Conservation (phyloP, 2,888 invertebrate species). For the Endotricha flammealis region DNA sequence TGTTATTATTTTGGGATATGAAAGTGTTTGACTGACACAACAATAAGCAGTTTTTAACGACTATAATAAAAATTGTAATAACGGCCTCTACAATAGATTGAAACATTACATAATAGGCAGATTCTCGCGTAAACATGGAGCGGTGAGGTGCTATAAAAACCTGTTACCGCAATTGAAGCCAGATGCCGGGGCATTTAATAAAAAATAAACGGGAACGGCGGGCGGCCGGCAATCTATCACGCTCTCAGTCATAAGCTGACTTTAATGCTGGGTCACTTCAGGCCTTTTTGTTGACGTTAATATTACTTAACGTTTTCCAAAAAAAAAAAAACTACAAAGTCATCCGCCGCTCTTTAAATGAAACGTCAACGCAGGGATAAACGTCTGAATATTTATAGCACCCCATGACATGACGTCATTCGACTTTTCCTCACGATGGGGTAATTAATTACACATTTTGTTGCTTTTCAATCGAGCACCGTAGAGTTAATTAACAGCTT, state of each 20-base stretch:
- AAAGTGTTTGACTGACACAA: too few relatives aligned
- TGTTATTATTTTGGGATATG: too few relatives aligned
- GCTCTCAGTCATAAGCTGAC: conserved; percentile 71
- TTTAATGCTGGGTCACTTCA: conserved; percentile 75
- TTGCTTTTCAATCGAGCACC: conserved; percentile 23
- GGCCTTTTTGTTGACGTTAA: conserved; percentile 72
- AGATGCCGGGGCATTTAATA: conserved; percentile 65
- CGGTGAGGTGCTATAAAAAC: conserved; percentile 45
- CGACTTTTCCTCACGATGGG: conserved; percentile 33
- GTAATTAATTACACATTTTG: conserved; percentile 36
- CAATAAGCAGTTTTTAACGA: too few relatives aligned
- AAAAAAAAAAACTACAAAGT: conserved; percentile 55
- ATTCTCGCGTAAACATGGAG: conserved; percentile 37
- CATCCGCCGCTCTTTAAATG: conserved; percentile 56
- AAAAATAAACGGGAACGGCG: conserved; percentile 60
- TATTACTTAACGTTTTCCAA: conserved; percentile 59
- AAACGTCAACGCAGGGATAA: conserved; percentile 57
- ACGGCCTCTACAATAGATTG: conserved; percentile 14
- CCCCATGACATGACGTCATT: conserved; percentile 32
- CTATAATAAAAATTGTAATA: too few relatives aligned
- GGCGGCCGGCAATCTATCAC: conserved; percentile 69
- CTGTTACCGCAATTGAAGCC: conserved; percentile 65
- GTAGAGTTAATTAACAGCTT: conserved; percentile 12
- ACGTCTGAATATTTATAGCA: conserved; percentile 48
- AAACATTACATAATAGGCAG: conserved; percentile 29